These are phyloP conservation scores for Gryllus longicercus DNA, from an alignment of 2,888 invertebrate species.

Conservation along the genomic window DNA sequence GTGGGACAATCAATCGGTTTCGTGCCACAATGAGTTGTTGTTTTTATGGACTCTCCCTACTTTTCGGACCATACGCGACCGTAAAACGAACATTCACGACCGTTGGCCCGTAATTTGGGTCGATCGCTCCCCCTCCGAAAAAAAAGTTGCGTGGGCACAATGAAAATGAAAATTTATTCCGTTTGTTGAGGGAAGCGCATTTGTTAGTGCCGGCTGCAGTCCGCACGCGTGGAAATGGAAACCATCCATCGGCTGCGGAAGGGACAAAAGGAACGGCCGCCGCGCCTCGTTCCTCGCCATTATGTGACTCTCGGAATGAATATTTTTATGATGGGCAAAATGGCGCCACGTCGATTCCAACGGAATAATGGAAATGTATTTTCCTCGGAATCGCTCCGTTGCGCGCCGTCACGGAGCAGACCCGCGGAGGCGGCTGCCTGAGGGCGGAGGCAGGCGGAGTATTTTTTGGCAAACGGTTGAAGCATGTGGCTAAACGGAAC, in stretches of 20 bases:
- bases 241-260: background rate
- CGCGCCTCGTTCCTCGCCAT: background rate
- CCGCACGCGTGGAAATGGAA: background rate
- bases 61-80: constrained; percentile 4
- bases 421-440: too few species aligned
- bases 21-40: background rate
- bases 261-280: background rate
- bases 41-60: background rate
- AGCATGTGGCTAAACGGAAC: too few species aligned
- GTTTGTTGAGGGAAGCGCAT: background rate
- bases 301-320: constrained; percentile 10
- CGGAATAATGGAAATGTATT: background rate
- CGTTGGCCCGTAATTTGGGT: constrained; percentile 2
- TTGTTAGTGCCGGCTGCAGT: background rate
- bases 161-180: constrained; percentile 17
- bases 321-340: background rate
- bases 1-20: background rate
- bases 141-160: background rate
- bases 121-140: background rate
- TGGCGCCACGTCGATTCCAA: background rate
- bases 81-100: background rate
- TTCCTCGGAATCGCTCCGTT: background rate
- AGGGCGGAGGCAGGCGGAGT: too few species aligned
- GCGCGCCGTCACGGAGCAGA: too few species aligned
- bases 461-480: too few species aligned